Percentiles rank a stretch among this genome's conserved stretches.
These are phyloP conservation scores for Lophotis ruficrista DNA, from an alignment of 2,113 vertebrate genomes.

Conservation along the genomic window DNA sequence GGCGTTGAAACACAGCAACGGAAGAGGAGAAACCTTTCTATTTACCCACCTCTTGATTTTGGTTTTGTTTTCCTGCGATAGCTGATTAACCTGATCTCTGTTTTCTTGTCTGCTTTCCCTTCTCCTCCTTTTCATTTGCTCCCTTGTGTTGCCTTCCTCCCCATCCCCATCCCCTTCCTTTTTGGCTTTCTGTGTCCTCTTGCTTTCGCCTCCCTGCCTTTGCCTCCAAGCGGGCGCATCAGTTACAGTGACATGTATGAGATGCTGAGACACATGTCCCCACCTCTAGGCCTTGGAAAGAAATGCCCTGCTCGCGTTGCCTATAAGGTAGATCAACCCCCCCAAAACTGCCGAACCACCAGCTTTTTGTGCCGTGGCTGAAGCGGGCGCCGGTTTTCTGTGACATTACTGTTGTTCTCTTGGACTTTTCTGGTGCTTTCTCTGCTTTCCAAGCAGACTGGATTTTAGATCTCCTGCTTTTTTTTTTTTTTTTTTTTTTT, in stretches of 20 bases:
- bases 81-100: constrained; percentile 89
- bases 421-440: constrained; percentile 38
- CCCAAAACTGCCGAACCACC: constrained; percentile 1
- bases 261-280: constrained; percentile 99
- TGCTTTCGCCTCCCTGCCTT: constrained; percentile 58
- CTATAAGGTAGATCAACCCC: constrained; percentile 92
- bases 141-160: background rate
- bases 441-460: constrained; percentile 31
- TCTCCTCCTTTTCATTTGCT: constrained; percentile 55
- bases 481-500: background rate
- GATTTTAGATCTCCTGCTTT: background rate
- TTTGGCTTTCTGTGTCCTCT: background rate
- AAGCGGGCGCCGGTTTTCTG: constrained; percentile 25
- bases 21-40: constrained; percentile 32
- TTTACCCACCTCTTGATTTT: background rate
- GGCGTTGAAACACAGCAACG: background rate
- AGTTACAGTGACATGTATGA: constrained; percentile 99
- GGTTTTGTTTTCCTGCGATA: constrained; percentile 60
- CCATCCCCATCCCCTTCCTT: background rate
- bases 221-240: constrained; percentile 91
- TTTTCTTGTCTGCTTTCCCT: constrained; percentile 78
- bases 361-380: constrained; percentile 57
- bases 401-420: constrained; percentile 27
- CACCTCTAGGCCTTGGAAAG: constrained; percentile 99
- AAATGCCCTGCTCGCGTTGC: constrained; percentile 97